Evolutionary conservation across 2,797 vertebrate genomes (phyloP).

Genomic region (Pangasius djambal): DNA sequence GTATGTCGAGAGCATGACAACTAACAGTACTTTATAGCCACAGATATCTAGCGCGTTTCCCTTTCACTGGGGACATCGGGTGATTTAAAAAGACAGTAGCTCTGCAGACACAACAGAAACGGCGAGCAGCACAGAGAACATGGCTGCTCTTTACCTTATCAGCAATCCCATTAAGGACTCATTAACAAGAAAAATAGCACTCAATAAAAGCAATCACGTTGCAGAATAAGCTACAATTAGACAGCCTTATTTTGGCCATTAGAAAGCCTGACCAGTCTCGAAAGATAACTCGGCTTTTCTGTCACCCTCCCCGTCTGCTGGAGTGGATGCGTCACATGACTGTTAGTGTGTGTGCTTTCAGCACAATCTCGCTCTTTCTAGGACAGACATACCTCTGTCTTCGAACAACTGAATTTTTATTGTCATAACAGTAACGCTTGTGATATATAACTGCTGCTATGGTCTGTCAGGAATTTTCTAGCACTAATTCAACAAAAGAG

Average conservation of each 20-base stretch:
- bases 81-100: slow-evolving; percentile 60
- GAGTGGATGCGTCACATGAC: not conserved
- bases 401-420: not conserved
- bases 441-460: not conserved
- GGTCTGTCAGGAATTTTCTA: not conserved
- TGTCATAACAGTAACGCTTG: not conserved
- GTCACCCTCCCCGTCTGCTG: slow-evolving; percentile 57
- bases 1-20: not conserved
- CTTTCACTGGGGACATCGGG: slow-evolving; percentile 50
- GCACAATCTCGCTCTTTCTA: not conserved
- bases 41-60: slow-evolving; percentile 58
- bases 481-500: not conserved
- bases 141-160: slow-evolving; percentile 71
- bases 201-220: slow-evolving; percentile 82
- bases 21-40: slow-evolving; percentile 51
- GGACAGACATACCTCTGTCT: not conserved
- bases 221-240: slow-evolving; percentile 82
- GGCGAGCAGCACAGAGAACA: slow-evolving; percentile 53
- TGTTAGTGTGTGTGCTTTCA: not conserved
- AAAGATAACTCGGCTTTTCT: slow-evolving; percentile 65
- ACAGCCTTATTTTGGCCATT: slow-evolving; percentile 80
- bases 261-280: slow-evolving; percentile 69
- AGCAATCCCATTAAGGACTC: slow-evolving; percentile 77
- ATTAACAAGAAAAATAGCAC: slow-evolving; percentile 83
- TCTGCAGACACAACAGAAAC: slow-evolving; percentile 44